Percentiles rank a stretch among this genome's conserved stretches.
phyloP scores from a whole-genome alignment of 1,140 invertebrate genomes.

The Procambarus virginalis region DNA sequence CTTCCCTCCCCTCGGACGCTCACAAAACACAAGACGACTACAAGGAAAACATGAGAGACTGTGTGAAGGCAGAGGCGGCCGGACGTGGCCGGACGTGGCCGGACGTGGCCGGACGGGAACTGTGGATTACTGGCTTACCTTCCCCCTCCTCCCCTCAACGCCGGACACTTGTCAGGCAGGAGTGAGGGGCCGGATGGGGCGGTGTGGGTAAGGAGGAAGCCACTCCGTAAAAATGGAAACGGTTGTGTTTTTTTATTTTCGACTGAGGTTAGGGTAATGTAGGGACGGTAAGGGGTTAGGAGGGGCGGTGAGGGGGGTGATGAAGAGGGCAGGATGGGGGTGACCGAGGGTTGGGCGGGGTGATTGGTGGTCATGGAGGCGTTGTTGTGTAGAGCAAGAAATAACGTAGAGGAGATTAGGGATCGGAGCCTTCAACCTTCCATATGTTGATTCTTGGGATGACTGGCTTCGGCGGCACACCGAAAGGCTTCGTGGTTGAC shows the following conservation, averaged over 20 bases:
- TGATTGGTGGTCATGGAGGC: too few relatives aligned
- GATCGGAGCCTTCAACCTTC: too few relatives aligned
- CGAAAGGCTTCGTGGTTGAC: too few relatives aligned
- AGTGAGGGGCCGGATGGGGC: not conserved
- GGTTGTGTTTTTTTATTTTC: too few relatives aligned
- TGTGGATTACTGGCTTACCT: slow-evolving; percentile 14
- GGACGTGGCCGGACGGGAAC: not conserved
- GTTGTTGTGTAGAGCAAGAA: too few relatives aligned
- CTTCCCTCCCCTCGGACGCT: not conserved
- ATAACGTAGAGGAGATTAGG: too few relatives aligned
- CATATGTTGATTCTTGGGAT: too few relatives aligned
- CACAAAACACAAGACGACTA: not conserved
- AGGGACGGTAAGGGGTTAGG: not conserved
- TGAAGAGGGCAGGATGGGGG: too few relatives aligned
- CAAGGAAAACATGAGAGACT: not conserved
- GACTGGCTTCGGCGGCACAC: too few relatives aligned
- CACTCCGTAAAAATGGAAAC: too few relatives aligned
- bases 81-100: too few relatives aligned
- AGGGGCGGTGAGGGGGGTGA: not conserved
- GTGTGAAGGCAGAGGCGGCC: not conserved
- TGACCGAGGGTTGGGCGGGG: too few relatives aligned
- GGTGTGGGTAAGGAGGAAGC: not conserved
- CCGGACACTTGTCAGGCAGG: slow-evolving; percentile 6
- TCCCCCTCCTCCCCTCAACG: not conserved
- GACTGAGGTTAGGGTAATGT: not conserved